Evolutionary conservation across 2,888 invertebrate genomes (phyloP), one percentile per base, ranked within the genome.

Genomic region (Ophraella communa): DNA sequence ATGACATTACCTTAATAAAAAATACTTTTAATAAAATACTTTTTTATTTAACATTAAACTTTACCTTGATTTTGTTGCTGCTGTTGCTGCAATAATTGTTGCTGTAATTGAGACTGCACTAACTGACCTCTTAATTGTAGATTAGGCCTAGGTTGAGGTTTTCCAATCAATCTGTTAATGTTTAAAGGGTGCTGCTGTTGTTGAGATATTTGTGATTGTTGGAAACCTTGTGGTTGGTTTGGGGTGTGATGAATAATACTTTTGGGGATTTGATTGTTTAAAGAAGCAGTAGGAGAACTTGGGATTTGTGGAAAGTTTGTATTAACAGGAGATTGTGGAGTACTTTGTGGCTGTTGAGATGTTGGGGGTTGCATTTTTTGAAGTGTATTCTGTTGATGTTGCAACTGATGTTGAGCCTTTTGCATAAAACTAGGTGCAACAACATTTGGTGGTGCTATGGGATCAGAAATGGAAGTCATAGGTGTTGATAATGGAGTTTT

Each of bases 241-340:
- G 79, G 77, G 4, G 79, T 73, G 68, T 83, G 79, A 65, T 83
- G 83, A 4, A 83, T 82, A 39, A 81, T 74, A 67, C 78, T 79
- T 49, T 79, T 74, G 5, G 80, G 80, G 17, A 79, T 71, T 54
- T 74, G 77, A 47, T 62, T 74, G n/a, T 55, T 51, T 23, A 66
- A 42, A n/a, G 68, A 54, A 63, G 64, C 62, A 62, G 66, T 51
- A 4, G 70, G 66, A 44, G 71, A 71, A 33, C 71, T 71, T 7
- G 70, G 70, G 18, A 66, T 44, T 62, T 63, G 68, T 24, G 62
- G 55, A 39, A 70, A 70, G 33, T 61, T 66, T 7, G 68, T 44
- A 14, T 67, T 64, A 14, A 68, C 61, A 23, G 65, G 69, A 27
- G 68, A 57, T 44, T 67, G 70, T 21, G 65, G 66, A 30, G 67